Evolutionary conservation across 2,113 vertebrate species (phyloP), one percentile per base, ranked within the genome.

Genomic region (Crotophaga sulcirostris): DNA sequence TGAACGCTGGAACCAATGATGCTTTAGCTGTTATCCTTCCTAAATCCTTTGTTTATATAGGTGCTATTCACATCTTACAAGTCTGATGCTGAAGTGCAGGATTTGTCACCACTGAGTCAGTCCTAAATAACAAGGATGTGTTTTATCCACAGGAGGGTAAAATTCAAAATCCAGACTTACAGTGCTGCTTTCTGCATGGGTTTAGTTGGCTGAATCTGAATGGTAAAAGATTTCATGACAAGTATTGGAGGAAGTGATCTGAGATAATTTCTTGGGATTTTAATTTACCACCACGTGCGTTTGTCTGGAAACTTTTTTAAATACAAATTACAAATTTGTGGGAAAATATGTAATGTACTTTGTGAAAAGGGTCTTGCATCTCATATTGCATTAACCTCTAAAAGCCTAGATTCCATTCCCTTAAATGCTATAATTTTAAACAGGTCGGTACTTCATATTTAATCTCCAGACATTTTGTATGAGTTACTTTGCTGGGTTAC

Each of bases 31-130:
- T 77, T 94, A 74, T 68, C 75, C 78, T 77, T 81, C 67, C 81
- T 93, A 97, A 95, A 82, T 81, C 85, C 82, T 96, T 95, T 97
- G 89, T 94, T 93, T 96, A 70, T 78, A 47, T 90, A 97, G 87
- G 94, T 94, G 92, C 78, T 95, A 42, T 93, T 93, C 83, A 85
- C 90, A 94, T 89, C 92, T 95, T 94, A 89, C 58, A 96, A 80
- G 38, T 94, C 82, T 67, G 91, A 95, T 90, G 84, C 92, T 80
- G 77, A 94, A 77, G 80, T 84, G 77, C 9, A 19, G 84, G 52
- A 66, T 95, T 94, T 96, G 76, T 89, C 76, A 83, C 81, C 81
- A 81, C 54, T 69, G 73, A 93, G 60, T 90, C 92, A 92, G 78
- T 47, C 68, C 89, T 92, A 79, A 62, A 60, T 84, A 80, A 80